phyloP scores from a whole-genome alignment of 2,888 invertebrate species.

The Pristionchus entomophagus region DNA sequence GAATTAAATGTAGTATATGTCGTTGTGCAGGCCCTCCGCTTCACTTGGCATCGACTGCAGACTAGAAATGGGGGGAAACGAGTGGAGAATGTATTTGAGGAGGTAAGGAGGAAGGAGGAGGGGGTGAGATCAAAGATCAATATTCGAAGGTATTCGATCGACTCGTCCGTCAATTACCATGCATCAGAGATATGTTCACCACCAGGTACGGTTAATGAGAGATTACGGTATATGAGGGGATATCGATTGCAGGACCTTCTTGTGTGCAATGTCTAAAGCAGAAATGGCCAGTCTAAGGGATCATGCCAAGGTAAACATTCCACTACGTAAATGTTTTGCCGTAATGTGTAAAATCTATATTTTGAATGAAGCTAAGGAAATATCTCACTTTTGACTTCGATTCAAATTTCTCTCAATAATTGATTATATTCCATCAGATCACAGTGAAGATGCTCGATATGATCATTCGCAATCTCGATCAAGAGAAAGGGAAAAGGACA shows the following conservation, averaged over 20 bases:
- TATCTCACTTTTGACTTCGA: too few relatives aligned
- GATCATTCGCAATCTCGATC: slow-evolving; percentile 73
- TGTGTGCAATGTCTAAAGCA: slow-evolving; percentile 73
- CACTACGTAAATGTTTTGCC: not conserved
- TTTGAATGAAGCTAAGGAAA: too few relatives aligned
- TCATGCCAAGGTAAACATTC: slow-evolving; percentile 64
- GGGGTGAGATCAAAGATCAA: not conserved
- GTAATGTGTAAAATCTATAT: too few relatives aligned
- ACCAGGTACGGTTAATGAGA: slow-evolving; percentile 52
- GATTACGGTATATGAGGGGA: not conserved
- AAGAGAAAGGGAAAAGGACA: slow-evolving; percentile 68
- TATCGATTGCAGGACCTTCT: slow-evolving; percentile 61
- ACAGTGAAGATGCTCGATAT: slow-evolving; percentile 72
- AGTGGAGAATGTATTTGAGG: slow-evolving; percentile 74
- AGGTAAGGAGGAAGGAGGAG: slow-evolving; percentile 56
- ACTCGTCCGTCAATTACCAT: slow-evolving; percentile 64
- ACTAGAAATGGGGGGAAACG: slow-evolving; percentile 75
- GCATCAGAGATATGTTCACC: slow-evolving; percentile 74
- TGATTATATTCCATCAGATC: slow-evolving; percentile 36
- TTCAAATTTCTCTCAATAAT: not conserved
- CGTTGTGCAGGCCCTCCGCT: slow-evolving; percentile 55
- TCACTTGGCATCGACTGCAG: slow-evolving; percentile 75
- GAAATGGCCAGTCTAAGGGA: slow-evolving; percentile 69
- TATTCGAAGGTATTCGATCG: slow-evolving; percentile 66
- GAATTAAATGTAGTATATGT: slow-evolving; percentile 72